Conservation (phyloP, 2,888 invertebrate genomes). For the Orthonychiurus folsomi region DNA sequence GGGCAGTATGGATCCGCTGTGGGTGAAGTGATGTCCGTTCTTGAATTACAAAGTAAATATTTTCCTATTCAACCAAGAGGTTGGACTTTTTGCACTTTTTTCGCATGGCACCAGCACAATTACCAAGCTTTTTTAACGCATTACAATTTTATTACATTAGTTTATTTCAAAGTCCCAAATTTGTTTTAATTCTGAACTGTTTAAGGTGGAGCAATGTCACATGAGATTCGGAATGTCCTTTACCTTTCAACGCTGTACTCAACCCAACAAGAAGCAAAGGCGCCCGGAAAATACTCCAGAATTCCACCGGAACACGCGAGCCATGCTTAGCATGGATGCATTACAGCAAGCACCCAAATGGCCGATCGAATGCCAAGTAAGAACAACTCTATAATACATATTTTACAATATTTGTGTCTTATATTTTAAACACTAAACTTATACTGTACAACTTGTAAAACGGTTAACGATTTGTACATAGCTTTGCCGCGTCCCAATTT, state of each 20-base stretch:
- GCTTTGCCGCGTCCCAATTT: too few relatives aligned
- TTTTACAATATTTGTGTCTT: slow-evolving; percentile 5
- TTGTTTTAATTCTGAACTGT: neutral
- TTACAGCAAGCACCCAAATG: slow-evolving; percentile 72
- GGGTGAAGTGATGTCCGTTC: slow-evolving; percentile 19
- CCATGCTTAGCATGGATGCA: slow-evolving; percentile 51
- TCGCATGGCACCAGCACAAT: too few relatives aligned
- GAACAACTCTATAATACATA: slow-evolving; percentile 16
- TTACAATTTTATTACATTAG: too few relatives aligned
- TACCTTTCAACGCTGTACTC: slow-evolving; percentile 5
- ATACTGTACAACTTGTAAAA: too few relatives aligned
- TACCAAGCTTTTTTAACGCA: too few relatives aligned
- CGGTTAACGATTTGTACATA: too few relatives aligned
- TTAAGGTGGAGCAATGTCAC: slow-evolving; percentile 10
- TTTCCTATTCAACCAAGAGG: slow-evolving; percentile 38
- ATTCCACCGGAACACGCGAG: neutral
- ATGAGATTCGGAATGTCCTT: slow-evolving; percentile 15
- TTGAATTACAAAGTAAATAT: slow-evolving; percentile 39
- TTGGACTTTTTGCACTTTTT: slow-evolving; percentile 14
- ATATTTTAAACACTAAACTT: too few relatives aligned
- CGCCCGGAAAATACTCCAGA: neutral
- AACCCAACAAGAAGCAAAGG: neutral
- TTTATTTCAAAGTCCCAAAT: too few relatives aligned
- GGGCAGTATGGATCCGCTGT: too few relatives aligned
- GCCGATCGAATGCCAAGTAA: slow-evolving; percentile 82